phyloP scores from a whole-genome alignment of 2,113 vertebrate species.

The Ceuthmochares aereus region DNA sequence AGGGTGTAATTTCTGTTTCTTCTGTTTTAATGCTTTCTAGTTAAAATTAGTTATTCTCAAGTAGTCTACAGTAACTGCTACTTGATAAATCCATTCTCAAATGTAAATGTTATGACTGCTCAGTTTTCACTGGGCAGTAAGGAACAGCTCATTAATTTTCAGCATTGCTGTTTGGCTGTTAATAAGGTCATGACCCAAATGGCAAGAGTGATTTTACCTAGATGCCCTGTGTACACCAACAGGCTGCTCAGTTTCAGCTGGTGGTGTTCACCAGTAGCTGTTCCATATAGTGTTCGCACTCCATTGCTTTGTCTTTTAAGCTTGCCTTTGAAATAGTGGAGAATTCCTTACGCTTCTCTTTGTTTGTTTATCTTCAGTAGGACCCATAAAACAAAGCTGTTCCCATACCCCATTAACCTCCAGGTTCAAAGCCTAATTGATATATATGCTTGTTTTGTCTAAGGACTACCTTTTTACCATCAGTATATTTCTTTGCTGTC shows the following conservation, averaged over 20 bases:
- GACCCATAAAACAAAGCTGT: constrained; percentile 54
- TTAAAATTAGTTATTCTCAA: neutral
- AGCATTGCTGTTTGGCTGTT: constrained; percentile 53
- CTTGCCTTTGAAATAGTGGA: constrained; percentile 33
- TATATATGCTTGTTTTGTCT: neutral
- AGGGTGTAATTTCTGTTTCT: neutral
- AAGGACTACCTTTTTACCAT: neutral
- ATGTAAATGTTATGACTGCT: neutral
- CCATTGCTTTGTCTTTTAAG: constrained; percentile 43
- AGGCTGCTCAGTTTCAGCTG: constrained; percentile 32
- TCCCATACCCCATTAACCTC: constrained; percentile 65
- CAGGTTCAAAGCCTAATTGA: neutral
- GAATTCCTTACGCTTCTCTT: constrained; percentile 30
- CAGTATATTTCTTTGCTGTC: neutral
- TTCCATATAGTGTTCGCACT: neutral
- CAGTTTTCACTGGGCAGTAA: constrained; percentile 35
- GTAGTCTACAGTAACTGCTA: neutral
- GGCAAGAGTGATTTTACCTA: constrained; percentile 43
- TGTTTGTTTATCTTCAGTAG: constrained; percentile 1
- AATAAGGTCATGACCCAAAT: constrained; percentile 42
- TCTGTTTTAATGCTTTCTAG: neutral
- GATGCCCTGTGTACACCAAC: neutral
- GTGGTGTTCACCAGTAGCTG: constrained; percentile 4
- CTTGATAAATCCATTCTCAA: neutral
- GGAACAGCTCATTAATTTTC: constrained; percentile 69